These are phyloP conservation scores for Falco naumanni DNA, from an alignment of 2,797 vertebrate species.

Conservation along the genomic window DNA sequence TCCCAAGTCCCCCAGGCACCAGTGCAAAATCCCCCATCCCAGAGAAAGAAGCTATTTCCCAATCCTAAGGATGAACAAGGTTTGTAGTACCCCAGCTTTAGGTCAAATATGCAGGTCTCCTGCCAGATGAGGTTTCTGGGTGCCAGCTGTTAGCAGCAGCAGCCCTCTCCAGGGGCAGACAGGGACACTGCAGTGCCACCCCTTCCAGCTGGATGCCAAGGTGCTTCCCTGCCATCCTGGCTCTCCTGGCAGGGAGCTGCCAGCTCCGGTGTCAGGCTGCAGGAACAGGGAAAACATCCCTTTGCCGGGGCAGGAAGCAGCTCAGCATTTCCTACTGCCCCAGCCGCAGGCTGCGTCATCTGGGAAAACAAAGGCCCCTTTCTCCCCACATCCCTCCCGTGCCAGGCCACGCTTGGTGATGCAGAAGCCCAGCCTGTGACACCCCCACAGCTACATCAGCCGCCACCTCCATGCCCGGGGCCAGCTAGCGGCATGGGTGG, in stretches of 20 bases:
- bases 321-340: constrained; percentile 31
- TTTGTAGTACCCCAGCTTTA: neutral
- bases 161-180: neutral
- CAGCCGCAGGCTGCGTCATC: neutral
- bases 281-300: neutral
- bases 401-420: fast-evolving
- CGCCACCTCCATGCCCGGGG: neutral
- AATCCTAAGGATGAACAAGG: neutral
- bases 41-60: neutral
- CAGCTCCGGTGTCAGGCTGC: neutral
- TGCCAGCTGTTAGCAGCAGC: neutral
- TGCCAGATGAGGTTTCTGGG: neutral
- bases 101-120: neutral
- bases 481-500: fast-evolving
- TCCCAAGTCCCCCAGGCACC: neutral
- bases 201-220: neutral
- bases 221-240: neutral
- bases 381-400: neutral
- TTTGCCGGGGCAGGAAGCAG: neutral
- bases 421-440: neutral
- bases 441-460: neutral
- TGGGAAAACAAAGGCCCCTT: constrained; percentile 54
- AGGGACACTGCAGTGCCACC: fast-evolving
- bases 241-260: neutral
- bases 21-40: neutral